Percentiles rank a stretch among this genome's conserved stretches.
Evolutionary conservation across 2,113 vertebrate species (phyloP).

Genomic region (Cygnus buccinator): DNA sequence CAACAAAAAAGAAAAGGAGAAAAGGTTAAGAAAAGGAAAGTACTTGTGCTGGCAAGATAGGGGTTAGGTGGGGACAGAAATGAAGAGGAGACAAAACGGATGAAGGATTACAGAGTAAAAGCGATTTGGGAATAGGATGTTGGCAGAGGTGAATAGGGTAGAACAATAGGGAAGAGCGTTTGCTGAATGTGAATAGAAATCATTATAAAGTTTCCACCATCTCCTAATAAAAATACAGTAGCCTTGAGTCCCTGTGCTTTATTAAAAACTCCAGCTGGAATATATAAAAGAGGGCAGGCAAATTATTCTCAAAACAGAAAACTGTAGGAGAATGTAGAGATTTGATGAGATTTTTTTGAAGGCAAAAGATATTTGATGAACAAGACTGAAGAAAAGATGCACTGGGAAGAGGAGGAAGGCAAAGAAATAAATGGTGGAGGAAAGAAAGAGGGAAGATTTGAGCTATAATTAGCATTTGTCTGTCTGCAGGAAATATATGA

Average conservation of each 20-base stretch:
- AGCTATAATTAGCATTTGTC: constrained; percentile 2
- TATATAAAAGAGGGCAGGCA: constrained; percentile 24
- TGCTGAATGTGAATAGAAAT: constrained; percentile 55
- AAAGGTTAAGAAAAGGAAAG: not conserved
- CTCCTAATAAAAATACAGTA: constrained; percentile 63
- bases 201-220: constrained; percentile 41
- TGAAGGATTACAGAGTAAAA: constrained; percentile 38
- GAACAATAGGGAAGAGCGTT: constrained; percentile 27
- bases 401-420: not conserved
- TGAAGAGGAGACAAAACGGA: not conserved
- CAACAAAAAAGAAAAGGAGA: not conserved
- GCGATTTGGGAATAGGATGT: constrained; percentile 1
- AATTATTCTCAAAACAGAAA: constrained; percentile 47
- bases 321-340: constrained; percentile 36
- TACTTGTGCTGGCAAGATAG: not conserved
- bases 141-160: constrained; percentile 22
- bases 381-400: not conserved
- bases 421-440: not conserved
- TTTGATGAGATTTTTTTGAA: constrained; percentile 45
- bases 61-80: not conserved
- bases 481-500: constrained; percentile 17
- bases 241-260: constrained; percentile 49
- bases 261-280: constrained; percentile 55
- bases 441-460: not conserved
- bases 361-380: not conserved